Percentiles rank a stretch among this genome's conserved stretches.
phyloP scores from a whole-genome alignment of 2,888 invertebrate species.

The Tricholauxania praeusta region DNA sequence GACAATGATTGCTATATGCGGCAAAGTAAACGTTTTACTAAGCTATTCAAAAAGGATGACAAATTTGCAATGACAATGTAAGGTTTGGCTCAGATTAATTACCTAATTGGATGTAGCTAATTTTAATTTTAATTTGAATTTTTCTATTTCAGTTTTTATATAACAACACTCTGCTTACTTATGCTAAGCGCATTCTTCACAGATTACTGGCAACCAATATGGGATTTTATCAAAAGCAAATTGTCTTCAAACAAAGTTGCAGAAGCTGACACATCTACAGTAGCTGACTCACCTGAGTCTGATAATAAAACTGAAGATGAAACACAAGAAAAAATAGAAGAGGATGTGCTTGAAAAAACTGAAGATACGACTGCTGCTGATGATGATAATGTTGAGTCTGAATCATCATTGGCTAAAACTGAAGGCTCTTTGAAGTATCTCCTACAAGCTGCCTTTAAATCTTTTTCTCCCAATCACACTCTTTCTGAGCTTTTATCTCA shows the following conservation, averaged over 20 bases:
- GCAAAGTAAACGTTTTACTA: conserved; percentile 57
- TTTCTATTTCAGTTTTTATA: conserved; percentile 10
- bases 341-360: conserved; percentile 22
- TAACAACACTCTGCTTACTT: conserved; percentile 26
- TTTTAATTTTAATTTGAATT: not conserved
- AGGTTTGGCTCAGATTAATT: conserved; percentile 48
- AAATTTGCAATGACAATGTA: conserved; percentile 70
- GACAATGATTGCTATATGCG: conserved; percentile 73
- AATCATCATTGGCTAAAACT: conserved; percentile 23
- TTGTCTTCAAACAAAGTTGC: not conserved
- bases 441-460: conserved; percentile 61
- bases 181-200: conserved; percentile 43
- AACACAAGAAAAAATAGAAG: conserved; percentile 16
- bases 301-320: conserved; percentile 7
- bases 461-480: conserved; percentile 78
- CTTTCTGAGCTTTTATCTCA: conserved; percentile 72
- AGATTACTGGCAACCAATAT: conserved; percentile 44
- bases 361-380: conserved; percentile 14
- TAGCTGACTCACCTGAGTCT: not conserved
- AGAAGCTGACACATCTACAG: not conserved
- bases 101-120: not conserved
- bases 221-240: conserved; percentile 1
- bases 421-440: conserved; percentile 22
- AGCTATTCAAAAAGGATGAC: conserved; percentile 58
- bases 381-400: conserved; percentile 12